Evolutionary conservation across 2,888 invertebrate genomes (phyloP).

Genomic region (Eurytoma adleriae): DNA sequence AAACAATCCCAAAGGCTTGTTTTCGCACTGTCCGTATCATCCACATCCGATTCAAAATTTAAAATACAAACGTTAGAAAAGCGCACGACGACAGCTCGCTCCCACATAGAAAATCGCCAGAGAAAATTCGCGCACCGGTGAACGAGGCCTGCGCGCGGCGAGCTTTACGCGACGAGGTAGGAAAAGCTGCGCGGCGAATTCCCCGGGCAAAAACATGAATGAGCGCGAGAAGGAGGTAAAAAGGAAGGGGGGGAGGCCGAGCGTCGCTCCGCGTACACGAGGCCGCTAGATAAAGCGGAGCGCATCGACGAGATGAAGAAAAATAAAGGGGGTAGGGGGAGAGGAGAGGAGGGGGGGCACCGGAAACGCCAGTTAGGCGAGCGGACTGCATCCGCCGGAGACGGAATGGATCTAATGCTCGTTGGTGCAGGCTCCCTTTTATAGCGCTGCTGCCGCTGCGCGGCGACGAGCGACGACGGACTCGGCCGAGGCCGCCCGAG

Average conservation of each 20-base stretch:
- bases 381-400: constrained; percentile 68
- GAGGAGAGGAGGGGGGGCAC: constrained; percentile 63
- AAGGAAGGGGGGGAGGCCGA: not conserved
- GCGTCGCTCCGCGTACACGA: not conserved
- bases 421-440: constrained; percentile 66
- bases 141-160: constrained; percentile 23
- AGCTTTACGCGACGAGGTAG: not conserved
- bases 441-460: constrained; percentile 56
- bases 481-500: constrained; percentile 23
- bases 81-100: too few relatives aligned
- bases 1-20: too few relatives aligned
- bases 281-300: constrained; percentile 39
- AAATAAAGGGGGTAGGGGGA: constrained; percentile 22
- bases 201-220: constrained; percentile 31
- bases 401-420: constrained; percentile 67
- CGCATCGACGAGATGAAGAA: constrained; percentile 25
- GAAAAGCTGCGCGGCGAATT: constrained; percentile 13
- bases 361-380: constrained; percentile 72
- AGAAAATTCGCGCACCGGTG: constrained; percentile 26
- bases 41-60: too few relatives aligned
- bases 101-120: not conserved
- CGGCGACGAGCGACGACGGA: constrained; percentile 36
- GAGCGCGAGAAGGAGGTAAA: constrained; percentile 2
- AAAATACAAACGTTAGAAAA: too few relatives aligned
- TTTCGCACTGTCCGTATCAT: too few relatives aligned